Base-by-base conservation (phyloP, 2,797 vertebrate genomes). In the Lycodopsis pacificus region DNA sequence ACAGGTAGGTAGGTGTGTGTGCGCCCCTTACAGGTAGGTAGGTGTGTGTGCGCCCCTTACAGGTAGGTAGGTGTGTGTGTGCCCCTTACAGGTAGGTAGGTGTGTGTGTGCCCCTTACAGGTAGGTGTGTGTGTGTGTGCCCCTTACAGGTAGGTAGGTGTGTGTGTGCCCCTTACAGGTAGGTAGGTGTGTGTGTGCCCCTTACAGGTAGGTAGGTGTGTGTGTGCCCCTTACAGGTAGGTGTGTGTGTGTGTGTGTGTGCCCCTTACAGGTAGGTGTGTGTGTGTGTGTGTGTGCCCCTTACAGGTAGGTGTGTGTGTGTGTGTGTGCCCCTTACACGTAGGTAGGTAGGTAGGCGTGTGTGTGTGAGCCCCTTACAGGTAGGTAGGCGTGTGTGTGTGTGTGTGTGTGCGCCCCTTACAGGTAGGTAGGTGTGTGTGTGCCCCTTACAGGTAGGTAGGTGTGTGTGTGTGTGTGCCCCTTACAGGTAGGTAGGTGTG, bases 251-350 rank as follows among this genome's bases (percentile, higher is more conserved):
- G n/a, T n/a, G n/a, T n/a, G 53, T 57, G 66, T 25, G 40, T 61
- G 80, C n/a, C n/a, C n/a, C n/a, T n/a, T n/a, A n/a, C n/a, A 25
- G 25, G 25, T 25, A 25, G 25, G 17, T 73, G 42, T 65, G 44
- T 15, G 42, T 15, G 42, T 44, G 11, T 53, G 13, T 34, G 30
- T 15, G 4, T 12, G 12, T 14, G n/a, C n/a, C n/a, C n/a, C n/a
- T n/a, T n/a, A n/a, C n/a, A n/a, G n/a, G n/a, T n/a, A n/a, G n/a
- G 57, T 56, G 6, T 19, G 30, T 38, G 22, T 22, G n/a, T n/a
- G n/a, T n/a, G n/a, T n/a, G n/a, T n/a, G n/a, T n/a, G n/a, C n/a
- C n/a, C n/a, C n/a, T n/a, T n/a, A n/a, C n/a, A n/a, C n/a, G n/a
- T n/a, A n/a, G n/a, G 25, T 2, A 25, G 25, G 25, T 25, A 25